A percentile compares a stretch with the other conserved stretches of the same genome.
phyloP scores from a whole-genome alignment of 2,797 vertebrate genomes.

The Esox masquinongy region DNA sequence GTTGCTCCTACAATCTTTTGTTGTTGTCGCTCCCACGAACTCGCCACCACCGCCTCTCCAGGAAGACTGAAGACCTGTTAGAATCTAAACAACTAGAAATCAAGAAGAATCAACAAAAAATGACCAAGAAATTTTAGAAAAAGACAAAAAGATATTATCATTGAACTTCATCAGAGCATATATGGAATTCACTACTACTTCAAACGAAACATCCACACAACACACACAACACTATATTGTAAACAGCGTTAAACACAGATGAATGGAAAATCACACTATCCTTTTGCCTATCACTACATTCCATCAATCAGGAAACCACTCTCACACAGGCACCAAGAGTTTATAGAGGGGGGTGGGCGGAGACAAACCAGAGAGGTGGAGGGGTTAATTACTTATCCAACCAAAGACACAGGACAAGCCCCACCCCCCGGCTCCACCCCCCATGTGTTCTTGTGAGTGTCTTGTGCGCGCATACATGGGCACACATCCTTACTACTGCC shows the following conservation, averaged over 20 bases:
- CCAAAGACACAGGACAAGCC: constrained; percentile 69
- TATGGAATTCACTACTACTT: constrained; percentile 55
- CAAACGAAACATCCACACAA: constrained; percentile 6
- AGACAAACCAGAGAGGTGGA: constrained; percentile 7
- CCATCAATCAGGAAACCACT: constrained; percentile 39
- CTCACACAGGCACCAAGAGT: constrained; percentile 31
- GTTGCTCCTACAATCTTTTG: not conserved
- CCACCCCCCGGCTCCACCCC: constrained; percentile 24
- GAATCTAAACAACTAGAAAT: constrained; percentile 10
- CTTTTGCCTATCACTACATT: constrained; percentile 58
- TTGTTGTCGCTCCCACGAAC: not conserved
- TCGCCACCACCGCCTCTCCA: constrained; percentile 1
- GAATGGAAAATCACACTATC: constrained; percentile 32
- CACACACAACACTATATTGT: constrained; percentile 31
- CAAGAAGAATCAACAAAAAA: constrained; percentile 21
- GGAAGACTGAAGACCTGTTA: not conserved
- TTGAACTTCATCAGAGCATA: constrained; percentile 31
- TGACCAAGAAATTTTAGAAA: constrained; percentile 9
- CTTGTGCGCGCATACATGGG: not conserved
- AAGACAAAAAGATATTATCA: constrained; percentile 1
- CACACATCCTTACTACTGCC: constrained; percentile 9
- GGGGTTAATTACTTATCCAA: constrained; percentile 60
- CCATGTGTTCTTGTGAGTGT: not conserved
- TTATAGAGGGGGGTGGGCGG: not conserved
- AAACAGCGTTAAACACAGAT: constrained; percentile 20